phyloP scores from a whole-genome alignment of 2,797 vertebrate species.

The Cuniculus paca region DNA sequence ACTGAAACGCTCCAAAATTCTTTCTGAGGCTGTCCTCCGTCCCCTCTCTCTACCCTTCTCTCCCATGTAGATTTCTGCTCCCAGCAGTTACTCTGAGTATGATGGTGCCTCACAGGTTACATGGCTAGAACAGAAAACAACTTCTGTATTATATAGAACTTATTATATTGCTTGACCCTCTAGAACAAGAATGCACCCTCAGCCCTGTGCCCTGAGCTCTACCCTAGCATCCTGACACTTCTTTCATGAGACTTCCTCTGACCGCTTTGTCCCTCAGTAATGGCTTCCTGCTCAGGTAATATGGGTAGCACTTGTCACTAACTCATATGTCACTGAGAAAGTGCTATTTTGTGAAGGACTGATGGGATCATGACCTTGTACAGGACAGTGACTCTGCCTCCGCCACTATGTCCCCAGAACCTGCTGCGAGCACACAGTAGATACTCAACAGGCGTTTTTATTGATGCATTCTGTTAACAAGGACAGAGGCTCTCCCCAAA shows the following conservation, averaged over 20 bases:
- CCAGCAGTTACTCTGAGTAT: background rate
- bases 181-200: background rate
- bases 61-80: background rate
- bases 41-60: background rate
- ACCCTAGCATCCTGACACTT: background rate
- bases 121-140: background rate
- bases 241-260: too few relatives aligned
- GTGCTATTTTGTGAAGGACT: background rate
- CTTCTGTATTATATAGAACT: background rate
- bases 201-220: background rate
- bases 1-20: background rate
- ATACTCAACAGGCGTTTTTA: background rate
- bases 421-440: background rate
- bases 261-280: accelerated
- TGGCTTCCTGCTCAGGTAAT: background rate
- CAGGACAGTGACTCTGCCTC: background rate
- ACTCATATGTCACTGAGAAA: background rate
- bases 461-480: background rate
- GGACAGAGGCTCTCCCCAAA: background rate
- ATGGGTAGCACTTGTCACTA: background rate
- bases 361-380: background rate
- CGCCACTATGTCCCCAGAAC: background rate
- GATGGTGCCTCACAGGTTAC: accelerated
- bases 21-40: background rate
- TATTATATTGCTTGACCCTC: background rate